phyloP scores from a whole-genome alignment of 2,797 vertebrate genomes.

The Chelidonichthys spinosus region DNA sequence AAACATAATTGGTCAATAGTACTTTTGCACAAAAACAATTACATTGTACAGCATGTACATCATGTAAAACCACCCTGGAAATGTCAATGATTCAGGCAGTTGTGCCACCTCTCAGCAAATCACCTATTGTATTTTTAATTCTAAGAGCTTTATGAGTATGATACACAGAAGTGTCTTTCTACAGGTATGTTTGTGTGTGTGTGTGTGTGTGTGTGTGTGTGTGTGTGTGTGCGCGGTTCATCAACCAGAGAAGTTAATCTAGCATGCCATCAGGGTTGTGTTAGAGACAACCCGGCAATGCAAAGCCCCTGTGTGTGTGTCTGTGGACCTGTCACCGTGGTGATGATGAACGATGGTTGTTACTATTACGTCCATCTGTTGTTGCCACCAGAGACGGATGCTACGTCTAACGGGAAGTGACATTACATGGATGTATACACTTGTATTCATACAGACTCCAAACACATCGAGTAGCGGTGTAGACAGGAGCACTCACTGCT shows the following conservation, averaged over 20 bases:
- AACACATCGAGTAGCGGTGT: slow-evolving; percentile 23
- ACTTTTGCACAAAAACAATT: too few species aligned
- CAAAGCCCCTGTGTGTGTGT: slow-evolving; percentile 50
- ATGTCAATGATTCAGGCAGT: background rate
- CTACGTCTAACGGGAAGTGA: slow-evolving; percentile 70
- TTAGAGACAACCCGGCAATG: slow-evolving; percentile 56
- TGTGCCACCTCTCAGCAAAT: background rate
- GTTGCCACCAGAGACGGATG: slow-evolving; percentile 72
- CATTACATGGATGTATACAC: slow-evolving; percentile 71
- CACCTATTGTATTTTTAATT: slow-evolving; percentile 9
- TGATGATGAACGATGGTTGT: slow-evolving; percentile 79
- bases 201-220: slow-evolving; percentile 9
- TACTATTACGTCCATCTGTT: slow-evolving; percentile 79
- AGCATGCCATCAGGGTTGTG: slow-evolving; percentile 58
- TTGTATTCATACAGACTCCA: slow-evolving; percentile 39
- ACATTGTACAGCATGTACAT: background rate
- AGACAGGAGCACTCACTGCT: slow-evolving; percentile 10
- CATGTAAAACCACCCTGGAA: slow-evolving; percentile 1
- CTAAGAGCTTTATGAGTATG: slow-evolving; percentile 17
- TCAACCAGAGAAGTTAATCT: slow-evolving; percentile 67
- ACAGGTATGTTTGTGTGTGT: slow-evolving; percentile 16
- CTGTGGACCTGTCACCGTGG: slow-evolving; percentile 58
- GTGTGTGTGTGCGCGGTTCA: slow-evolving; percentile 16
- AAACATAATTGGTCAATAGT: background rate
- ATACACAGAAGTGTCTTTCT: slow-evolving; percentile 5